These are phyloP conservation scores for Drosophila sp. DNA, from an alignment of 1,140 invertebrate species.

Conservation along the genomic window DNA sequence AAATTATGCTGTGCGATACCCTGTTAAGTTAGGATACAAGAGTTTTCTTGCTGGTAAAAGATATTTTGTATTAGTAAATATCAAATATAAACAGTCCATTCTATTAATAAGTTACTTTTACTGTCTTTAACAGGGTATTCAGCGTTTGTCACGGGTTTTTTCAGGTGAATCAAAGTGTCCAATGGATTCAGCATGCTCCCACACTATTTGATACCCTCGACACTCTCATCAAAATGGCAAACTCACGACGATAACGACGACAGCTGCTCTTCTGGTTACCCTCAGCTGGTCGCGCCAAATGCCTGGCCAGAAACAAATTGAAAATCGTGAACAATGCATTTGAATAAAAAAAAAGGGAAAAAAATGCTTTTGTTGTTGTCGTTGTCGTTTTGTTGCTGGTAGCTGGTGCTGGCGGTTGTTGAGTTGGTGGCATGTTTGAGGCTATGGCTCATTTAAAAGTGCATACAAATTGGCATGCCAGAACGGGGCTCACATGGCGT, in stretches of 20 bases:
- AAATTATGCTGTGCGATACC: neutral
- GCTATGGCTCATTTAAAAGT: slow-evolving; percentile 74
- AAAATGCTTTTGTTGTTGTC: slow-evolving; percentile 14
- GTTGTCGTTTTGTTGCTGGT: slow-evolving; percentile 14
- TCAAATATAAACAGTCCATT: no score
- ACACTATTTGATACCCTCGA: neutral
- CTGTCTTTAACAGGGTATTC: neutral
- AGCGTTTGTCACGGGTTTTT: no score
- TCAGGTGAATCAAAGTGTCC: slow-evolving; percentile 12
- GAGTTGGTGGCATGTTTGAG: slow-evolving; percentile 49
- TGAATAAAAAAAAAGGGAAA: slow-evolving; percentile 26
- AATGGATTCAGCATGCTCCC: slow-evolving; percentile 7
- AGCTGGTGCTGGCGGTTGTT: slow-evolving; percentile 12
- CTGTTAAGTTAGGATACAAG: no score
- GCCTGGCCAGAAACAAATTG: slow-evolving; percentile 62
- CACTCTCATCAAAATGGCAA: slow-evolving; percentile 20
- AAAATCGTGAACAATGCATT: slow-evolving; percentile 64
- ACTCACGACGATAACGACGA: slow-evolving; percentile 50
- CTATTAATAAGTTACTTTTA: no score
- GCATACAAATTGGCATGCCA: slow-evolving; percentile 59
- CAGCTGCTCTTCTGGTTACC: slow-evolving; percentile 43
- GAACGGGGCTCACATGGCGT: slow-evolving; percentile 56
- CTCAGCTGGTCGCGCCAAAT: slow-evolving; percentile 36
- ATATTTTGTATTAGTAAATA: no score
- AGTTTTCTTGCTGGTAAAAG: no score